Evolutionary conservation across 2,113 vertebrate genomes (phyloP), one percentile per base, ranked within the genome.

Genomic region (Toxotes jaculatrix): DNA sequence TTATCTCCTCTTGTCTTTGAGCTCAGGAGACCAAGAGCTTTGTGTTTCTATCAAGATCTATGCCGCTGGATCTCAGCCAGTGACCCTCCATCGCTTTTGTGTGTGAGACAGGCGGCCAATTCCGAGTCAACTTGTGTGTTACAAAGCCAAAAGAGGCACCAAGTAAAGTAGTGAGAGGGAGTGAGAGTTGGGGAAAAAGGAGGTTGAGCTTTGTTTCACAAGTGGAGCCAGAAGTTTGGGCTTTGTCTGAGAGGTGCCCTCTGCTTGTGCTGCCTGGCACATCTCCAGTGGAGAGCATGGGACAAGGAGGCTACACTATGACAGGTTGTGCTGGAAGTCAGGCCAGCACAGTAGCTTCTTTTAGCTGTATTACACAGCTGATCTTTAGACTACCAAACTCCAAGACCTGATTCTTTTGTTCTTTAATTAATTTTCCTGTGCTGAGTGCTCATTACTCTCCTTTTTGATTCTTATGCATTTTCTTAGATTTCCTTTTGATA

Each of bases 191-290:
- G 80, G 85, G 27, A 27, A 82, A 88, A 91, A 84, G 82, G 78
- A 75, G 79, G 74, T 57, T 47, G 66, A 79, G 84, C 77, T 89
- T 92, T 90, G 87, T 88, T 90, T 85, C 90, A 91, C 83, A 89
- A 91, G 91, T 91, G 86, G 76, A 90, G 82, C 80, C 89, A 92
- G 90, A 90, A 86, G 90, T 88, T 83, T 2, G 53, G 67, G 65
- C 82, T 88, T 90, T 92, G 83, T 89, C n/a, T 72, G 81, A 69
- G 86, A 64, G 88, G 73, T 85, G 88, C 75, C 63, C 77, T 79
- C 84, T 74, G 74, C 79, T 79, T 85, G 71, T 72, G 69, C 77
- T 79, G 80, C 69, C 75, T 84, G 88, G 82, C 78, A 86, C 88
- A 80, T 83, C 78, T 83, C 63, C 40, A 72, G 80, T 61, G 61